A percentile compares a stretch with the other conserved stretches of the same genome.
Evolutionary conservation across 2,888 invertebrate genomes (phyloP).

Genomic region (Lypha dubia): DNA sequence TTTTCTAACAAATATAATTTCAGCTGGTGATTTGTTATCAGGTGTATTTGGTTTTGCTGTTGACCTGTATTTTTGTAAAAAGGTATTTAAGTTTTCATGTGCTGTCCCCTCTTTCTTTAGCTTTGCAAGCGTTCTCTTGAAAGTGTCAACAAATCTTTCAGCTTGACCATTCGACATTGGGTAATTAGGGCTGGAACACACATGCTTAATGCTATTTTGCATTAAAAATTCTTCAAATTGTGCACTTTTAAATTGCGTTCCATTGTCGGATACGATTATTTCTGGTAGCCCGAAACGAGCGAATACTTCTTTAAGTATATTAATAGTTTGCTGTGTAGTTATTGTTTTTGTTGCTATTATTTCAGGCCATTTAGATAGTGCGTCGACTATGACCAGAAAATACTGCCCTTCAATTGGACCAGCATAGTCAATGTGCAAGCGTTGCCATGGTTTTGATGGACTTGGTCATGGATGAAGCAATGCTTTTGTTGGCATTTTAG

Average conservation of each 20-base stretch:
- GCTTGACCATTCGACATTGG: constrained; percentile 73
- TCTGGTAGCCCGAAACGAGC: constrained; percentile 69
- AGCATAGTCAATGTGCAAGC: constrained; percentile 83
- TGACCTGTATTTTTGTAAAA: constrained; percentile 70
- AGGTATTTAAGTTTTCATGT: constrained; percentile 68
- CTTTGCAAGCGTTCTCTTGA: constrained; percentile 70
- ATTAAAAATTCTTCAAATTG: constrained; percentile 45
- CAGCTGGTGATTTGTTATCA: constrained; percentile 68
- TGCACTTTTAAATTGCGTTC: constrained; percentile 54
- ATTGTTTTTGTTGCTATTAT: constrained; percentile 73
- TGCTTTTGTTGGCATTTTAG: constrained; percentile 75
- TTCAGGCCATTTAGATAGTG: constrained; percentile 82
- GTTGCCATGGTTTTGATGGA: constrained; percentile 77
- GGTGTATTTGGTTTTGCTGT: constrained; percentile 69
- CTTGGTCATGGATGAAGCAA: constrained; percentile 73
- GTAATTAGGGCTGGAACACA: constrained; percentile 58
- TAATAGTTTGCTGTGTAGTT: constrained; percentile 32
- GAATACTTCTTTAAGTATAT: constrained; percentile 63
- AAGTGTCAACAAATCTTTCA: constrained; percentile 72
- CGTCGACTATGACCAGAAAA: constrained; percentile 80
- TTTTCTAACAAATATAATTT: constrained; percentile 68
- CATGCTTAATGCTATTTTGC: constrained; percentile 54
- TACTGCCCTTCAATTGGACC: constrained; percentile 74
- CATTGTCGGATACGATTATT: constrained; percentile 55
- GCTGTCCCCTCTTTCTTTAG: constrained; percentile 65